phyloP scores from a whole-genome alignment of 2,797 vertebrate genomes.

The Melanogrammus aeglefinus region DNA sequence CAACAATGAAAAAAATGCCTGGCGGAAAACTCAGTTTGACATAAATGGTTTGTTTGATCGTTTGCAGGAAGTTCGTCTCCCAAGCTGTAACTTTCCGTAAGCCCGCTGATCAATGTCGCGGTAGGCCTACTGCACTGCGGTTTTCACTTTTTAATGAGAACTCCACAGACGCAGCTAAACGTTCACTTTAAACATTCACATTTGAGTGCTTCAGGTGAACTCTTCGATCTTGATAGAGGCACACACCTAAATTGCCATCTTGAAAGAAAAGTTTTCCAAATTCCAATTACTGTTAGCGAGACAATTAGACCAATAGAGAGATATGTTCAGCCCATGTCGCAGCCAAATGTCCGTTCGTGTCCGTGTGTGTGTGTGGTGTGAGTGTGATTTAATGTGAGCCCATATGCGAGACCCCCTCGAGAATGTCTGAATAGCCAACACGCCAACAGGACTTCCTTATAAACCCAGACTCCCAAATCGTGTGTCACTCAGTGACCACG shows the following conservation, averaged over 20 bases:
- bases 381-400: not conserved
- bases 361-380: too few species aligned
- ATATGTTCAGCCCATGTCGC: not conserved
- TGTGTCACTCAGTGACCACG: slow-evolving; percentile 49
- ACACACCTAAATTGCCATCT: not conserved
- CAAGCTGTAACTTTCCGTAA: not conserved
- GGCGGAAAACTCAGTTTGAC: not conserved
- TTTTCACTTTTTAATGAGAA: not conserved
- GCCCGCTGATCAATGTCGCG: not conserved
- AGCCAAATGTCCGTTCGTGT: not conserved
- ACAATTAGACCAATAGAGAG: not conserved
- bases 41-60: not conserved
- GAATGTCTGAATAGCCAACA: slow-evolving; percentile 31
- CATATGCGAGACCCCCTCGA: not conserved
- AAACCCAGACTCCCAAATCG: slow-evolving; percentile 47
- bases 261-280: not conserved
- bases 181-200: not conserved
- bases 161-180: not conserved
- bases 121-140: not conserved
- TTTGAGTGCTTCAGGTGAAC: not conserved
- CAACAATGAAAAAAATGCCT: not conserved
- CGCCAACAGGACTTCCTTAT: slow-evolving; percentile 53
- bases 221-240: not conserved
- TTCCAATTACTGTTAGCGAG: not conserved
- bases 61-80: not conserved